Evolutionary conservation across 2,888 invertebrate genomes (phyloP).

Genomic region (Nomada ferruginata): DNA sequence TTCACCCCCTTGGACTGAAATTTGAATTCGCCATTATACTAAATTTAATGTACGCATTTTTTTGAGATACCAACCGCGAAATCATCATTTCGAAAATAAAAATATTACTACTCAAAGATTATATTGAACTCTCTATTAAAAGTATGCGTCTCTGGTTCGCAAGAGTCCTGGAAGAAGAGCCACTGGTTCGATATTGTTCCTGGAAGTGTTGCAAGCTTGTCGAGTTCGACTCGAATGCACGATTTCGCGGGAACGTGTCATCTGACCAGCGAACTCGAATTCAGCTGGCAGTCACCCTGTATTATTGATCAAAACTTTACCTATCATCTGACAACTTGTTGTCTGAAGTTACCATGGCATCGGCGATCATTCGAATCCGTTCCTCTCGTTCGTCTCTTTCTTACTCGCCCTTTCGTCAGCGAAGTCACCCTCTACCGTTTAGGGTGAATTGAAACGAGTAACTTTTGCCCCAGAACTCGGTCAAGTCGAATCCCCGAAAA

Average conservation of each 20-base stretch:
- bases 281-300: conserved; percentile 77
- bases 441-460: conserved; percentile 72
- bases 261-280: conserved; percentile 58
- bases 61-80: too few relatives aligned
- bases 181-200: conserved; percentile 17
- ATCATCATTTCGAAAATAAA: too few relatives aligned
- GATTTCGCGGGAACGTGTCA: conserved; percentile 32
- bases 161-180: not conserved
- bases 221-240: not conserved
- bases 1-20: too few relatives aligned
- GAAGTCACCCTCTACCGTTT: conserved; percentile 19
- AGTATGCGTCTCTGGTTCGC: not conserved
- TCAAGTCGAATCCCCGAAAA: conserved; percentile 65
- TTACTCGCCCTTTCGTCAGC: conserved; percentile 31
- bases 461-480: conserved; percentile 67
- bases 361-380: conserved; percentile 81
- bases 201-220: conserved; percentile 1
- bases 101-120: not conserved
- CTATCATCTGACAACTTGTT: conserved; percentile 84
- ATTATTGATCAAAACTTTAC: conserved; percentile 84
- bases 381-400: conserved; percentile 52
- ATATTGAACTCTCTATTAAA: not conserved
- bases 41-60: too few relatives aligned
- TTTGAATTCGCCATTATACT: too few relatives aligned
- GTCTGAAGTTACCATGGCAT: conserved; percentile 83